Evolutionary conservation across 64 coral and sea anemone genomes (phyloP).

Genomic region (Actinia equina): DNA sequence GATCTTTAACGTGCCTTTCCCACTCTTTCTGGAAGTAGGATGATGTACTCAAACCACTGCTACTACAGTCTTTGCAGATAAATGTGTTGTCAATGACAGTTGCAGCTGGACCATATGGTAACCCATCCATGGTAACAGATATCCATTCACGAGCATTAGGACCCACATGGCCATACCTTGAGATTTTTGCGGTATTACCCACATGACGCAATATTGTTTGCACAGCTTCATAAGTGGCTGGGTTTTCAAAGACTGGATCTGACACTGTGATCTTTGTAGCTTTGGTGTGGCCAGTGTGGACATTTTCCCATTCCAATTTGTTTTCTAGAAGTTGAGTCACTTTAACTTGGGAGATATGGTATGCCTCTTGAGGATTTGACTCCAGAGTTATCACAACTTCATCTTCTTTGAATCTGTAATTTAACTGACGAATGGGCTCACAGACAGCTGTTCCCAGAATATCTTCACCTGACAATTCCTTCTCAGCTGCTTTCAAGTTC

Average conservation of each 20-base stretch:
- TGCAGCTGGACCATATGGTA: background rate
- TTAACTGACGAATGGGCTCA: conserved; percentile 16
- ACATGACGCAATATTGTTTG: background rate
- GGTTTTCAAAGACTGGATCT: conserved; percentile 46
- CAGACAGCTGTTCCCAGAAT: conserved; percentile 40
- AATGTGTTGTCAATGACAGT: background rate
- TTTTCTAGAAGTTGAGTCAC: background rate
- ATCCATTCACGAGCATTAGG: conserved; percentile 5
- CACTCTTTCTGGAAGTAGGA: background rate
- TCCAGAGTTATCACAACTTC: conserved; percentile 24
- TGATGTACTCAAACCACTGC: background rate
- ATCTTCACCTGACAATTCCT: conserved; percentile 15
- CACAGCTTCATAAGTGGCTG: background rate
- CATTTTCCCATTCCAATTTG: conserved; percentile 4
- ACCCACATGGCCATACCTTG: background rate
- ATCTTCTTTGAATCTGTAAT: conserved; percentile 29
- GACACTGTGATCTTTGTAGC: background rate
- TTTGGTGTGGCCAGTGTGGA: background rate
- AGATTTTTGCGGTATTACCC: background rate
- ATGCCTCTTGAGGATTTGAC: background rate
- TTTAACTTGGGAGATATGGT: conserved; percentile 10
- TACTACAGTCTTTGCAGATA: background rate
- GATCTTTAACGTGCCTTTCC: background rate
- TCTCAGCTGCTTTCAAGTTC: conserved; percentile 46
- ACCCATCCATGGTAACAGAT: conserved; percentile 24